phyloP scores from a whole-genome alignment of 2,113 vertebrate genomes.

The Petrocephalus zakoni region DNA sequence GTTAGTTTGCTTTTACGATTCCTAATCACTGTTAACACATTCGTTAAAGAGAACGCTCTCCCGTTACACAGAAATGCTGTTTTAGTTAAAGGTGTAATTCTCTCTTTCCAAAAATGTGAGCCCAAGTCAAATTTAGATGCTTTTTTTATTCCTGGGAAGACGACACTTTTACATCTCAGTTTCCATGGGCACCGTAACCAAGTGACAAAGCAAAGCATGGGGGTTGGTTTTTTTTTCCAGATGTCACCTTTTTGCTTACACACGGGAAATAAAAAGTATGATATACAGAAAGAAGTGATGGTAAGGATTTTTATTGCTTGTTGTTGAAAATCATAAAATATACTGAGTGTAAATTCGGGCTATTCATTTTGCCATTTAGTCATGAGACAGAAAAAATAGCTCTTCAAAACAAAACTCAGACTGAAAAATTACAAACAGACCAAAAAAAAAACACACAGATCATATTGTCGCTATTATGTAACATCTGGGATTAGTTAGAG shows the following conservation, averaged over 20 bases:
- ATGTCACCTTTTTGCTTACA: conserved; percentile 39
- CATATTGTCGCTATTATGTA: conserved; percentile 25
- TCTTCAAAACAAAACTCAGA: background rate
- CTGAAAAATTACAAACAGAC: background rate
- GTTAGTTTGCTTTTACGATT: background rate
- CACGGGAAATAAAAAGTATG: conserved; percentile 40
- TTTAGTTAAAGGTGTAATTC: background rate
- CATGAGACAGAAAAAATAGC: conserved; percentile 21
- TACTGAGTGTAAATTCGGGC: background rate
- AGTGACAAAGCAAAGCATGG: conserved; percentile 43
- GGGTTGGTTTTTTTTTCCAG: conserved; percentile 40
- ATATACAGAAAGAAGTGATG: background rate
- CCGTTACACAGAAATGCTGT: background rate
- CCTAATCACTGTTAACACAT: background rate
- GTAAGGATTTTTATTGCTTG: background rate
- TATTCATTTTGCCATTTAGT: background rate
- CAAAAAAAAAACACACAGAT: background rate
- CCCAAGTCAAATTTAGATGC: conserved; percentile 19
- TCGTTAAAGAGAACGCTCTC: background rate
- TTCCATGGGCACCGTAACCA: conserved; percentile 46
- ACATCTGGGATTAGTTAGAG: conserved; percentile 33
- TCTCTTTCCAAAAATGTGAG: background rate
- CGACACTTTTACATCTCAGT: conserved; percentile 19
- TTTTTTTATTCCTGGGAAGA: conserved; percentile 20
- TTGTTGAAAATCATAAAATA: background rate